A percentile compares a stretch with the other conserved stretches of the same genome.
These are phyloP conservation scores for Antitype chi DNA, from an alignment of 2,888 invertebrate species.

Conservation along the genomic window DNA sequence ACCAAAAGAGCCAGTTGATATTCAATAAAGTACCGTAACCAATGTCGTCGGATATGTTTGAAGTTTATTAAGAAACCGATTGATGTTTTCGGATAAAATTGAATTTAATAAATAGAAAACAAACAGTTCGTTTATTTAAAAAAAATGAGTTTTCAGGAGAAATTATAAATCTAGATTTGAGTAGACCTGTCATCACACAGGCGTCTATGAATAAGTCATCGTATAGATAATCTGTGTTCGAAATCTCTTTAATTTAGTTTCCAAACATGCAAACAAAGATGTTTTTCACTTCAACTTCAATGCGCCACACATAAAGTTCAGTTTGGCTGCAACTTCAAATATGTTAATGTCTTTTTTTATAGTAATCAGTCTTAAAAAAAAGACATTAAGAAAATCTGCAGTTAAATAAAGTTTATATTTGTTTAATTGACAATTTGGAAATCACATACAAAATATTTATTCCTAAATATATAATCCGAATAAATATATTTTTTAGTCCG, in stretches of 20 bases:
- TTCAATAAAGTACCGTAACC: background rate
- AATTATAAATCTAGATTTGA: background rate
- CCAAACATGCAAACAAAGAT: background rate
- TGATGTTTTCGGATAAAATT: too few relatives aligned
- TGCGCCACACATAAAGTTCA: too few relatives aligned
- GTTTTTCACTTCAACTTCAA: background rate
- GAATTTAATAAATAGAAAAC: too few relatives aligned
- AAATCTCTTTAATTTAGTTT: background rate
- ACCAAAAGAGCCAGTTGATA: conserved; percentile 31
- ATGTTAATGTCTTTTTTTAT: background rate
- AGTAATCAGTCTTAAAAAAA: background rate
- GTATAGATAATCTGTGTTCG: background rate
- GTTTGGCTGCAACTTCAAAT: background rate
- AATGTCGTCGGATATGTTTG: too few relatives aligned
- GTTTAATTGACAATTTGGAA: background rate
- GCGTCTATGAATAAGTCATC: background rate
- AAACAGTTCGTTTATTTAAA: too few relatives aligned
- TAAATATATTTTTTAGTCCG: background rate
- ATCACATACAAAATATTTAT: background rate
- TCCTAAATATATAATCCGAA: too few relatives aligned
- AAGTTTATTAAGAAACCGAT: too few relatives aligned
- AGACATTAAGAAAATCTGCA: background rate
- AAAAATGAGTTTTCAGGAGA: background rate
- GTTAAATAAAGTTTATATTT: background rate
- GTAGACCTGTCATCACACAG: background rate